Conservation (phyloP, 2,113 vertebrate species). For the Donacobius atricapilla region DNA sequence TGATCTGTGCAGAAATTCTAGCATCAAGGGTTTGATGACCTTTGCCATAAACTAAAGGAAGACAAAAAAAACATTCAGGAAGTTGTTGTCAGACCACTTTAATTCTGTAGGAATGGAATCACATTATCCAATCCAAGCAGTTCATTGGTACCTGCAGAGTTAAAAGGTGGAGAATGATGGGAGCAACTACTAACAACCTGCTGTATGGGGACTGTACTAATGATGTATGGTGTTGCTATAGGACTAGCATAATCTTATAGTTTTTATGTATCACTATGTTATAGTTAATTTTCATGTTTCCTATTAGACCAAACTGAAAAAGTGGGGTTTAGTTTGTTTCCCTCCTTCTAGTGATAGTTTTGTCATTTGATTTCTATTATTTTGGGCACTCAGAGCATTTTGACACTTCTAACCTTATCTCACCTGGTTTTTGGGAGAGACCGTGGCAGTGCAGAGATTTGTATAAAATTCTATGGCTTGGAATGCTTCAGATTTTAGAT, state of each 20-base stretch:
- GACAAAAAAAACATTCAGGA: background rate
- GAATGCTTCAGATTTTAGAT: background rate
- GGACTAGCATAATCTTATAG: background rate
- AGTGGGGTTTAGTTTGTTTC: background rate
- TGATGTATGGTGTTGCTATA: background rate
- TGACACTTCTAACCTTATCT: background rate
- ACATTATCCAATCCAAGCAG: background rate
- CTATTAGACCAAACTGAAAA: background rate
- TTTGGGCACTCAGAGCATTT: background rate
- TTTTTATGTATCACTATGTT: background rate
- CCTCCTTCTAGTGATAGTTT: background rate
- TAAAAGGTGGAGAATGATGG: background rate
- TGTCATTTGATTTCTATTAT: background rate
- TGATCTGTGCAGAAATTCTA: background rate
- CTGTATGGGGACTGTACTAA: fast-evolving
- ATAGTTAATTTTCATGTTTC: background rate
- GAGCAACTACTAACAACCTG: background rate
- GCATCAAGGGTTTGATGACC: background rate
- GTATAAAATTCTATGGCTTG: background rate
- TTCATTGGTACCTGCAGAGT: background rate
- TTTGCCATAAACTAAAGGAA: background rate
- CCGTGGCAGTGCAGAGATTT: background rate
- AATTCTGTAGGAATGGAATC: background rate
- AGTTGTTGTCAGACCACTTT: background rate
- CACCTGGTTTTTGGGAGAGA: background rate